phyloP scores from a whole-genome alignment of 2,888 invertebrate genomes.

The Boloria selene region DNA sequence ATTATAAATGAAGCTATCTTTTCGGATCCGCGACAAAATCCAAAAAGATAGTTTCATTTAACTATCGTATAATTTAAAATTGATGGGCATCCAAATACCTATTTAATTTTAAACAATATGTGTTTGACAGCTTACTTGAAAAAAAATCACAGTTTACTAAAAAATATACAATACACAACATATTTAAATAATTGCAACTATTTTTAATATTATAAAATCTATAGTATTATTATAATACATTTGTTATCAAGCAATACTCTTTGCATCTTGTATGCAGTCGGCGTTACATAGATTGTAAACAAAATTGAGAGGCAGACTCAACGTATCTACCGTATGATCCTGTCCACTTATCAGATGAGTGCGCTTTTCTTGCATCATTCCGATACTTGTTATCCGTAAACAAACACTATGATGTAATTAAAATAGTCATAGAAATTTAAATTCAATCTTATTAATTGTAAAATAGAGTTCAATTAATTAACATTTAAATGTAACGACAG shows the following conservation, averaged over 20 bases:
- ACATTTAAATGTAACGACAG: not conserved
- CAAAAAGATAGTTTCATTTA: too few relatives aligned
- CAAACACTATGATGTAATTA: slow-evolving; percentile 5
- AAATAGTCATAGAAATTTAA: not conserved
- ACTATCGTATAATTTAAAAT: too few relatives aligned
- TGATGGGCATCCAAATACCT: too few relatives aligned
- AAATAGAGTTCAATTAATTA: slow-evolving; percentile 14
- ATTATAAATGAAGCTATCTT: too few relatives aligned
- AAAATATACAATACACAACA: too few relatives aligned
- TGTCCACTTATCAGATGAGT: slow-evolving; percentile 30
- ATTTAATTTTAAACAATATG: too few relatives aligned
- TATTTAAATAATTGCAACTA: too few relatives aligned
- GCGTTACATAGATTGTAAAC: slow-evolving; percentile 28
- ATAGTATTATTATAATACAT: slow-evolving; percentile 11
- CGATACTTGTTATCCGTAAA: slow-evolving; percentile 17
- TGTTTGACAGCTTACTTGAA: too few relatives aligned
- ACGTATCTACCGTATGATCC: slow-evolving; percentile 29
- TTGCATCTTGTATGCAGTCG: slow-evolving; percentile 20
- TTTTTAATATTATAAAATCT: too few relatives aligned
- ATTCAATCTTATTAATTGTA: not conserved
- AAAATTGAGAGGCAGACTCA: slow-evolving; percentile 28
- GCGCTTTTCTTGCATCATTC: slow-evolving; percentile 34
- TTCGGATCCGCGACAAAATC: too few relatives aligned
- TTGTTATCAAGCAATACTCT: slow-evolving; percentile 20
- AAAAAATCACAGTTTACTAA: too few relatives aligned